phyloP scores from a whole-genome alignment of 2,888 invertebrate genomes.

The Tridacna crocea region DNA sequence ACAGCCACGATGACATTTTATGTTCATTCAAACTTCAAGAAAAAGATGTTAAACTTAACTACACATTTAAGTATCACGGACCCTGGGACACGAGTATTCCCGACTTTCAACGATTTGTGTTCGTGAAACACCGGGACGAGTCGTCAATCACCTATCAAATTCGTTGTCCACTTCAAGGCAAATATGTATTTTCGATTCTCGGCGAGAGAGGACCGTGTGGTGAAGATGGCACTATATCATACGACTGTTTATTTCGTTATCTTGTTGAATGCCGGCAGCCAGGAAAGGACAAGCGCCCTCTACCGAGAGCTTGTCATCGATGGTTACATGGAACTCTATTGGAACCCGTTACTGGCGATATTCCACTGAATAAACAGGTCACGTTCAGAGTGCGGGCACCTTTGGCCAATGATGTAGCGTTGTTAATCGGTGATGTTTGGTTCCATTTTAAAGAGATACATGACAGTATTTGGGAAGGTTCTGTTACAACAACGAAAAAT shows the following conservation, averaged over 20 bases:
- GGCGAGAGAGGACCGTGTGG: slow-evolving; percentile 68
- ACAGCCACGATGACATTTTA: slow-evolving; percentile 74
- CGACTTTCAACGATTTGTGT: slow-evolving; percentile 77
- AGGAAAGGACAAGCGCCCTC: slow-evolving; percentile 73
- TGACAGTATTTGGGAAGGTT: slow-evolving; percentile 78
- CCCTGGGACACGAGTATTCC: slow-evolving; percentile 73
- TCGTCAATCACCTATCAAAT: slow-evolving; percentile 77
- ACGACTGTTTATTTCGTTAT: slow-evolving; percentile 80
- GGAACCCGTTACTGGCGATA: slow-evolving; percentile 79
- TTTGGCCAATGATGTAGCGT: slow-evolving; percentile 78
- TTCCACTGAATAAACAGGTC: slow-evolving; percentile 72
- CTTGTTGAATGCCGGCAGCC: slow-evolving; percentile 80
- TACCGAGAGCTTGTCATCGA: slow-evolving; percentile 79
- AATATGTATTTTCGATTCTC: slow-evolving; percentile 81
- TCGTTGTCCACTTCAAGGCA: slow-evolving; percentile 79
- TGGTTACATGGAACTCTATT: slow-evolving; percentile 79
- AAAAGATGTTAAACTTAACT: slow-evolving; percentile 69
- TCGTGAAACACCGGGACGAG: slow-evolving; percentile 77
- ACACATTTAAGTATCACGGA: slow-evolving; percentile 77
- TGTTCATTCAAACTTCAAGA: slow-evolving; percentile 75
- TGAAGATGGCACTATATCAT: slow-evolving; percentile 64
- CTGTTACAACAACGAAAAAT: slow-evolving; percentile 70
- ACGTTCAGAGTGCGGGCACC: slow-evolving; percentile 80
- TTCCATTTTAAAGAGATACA: slow-evolving; percentile 78
- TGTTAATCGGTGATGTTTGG: slow-evolving; percentile 80